Conservation (phyloP, 2,888 invertebrate genomes). For the Aleiodes testaceus region DNA sequence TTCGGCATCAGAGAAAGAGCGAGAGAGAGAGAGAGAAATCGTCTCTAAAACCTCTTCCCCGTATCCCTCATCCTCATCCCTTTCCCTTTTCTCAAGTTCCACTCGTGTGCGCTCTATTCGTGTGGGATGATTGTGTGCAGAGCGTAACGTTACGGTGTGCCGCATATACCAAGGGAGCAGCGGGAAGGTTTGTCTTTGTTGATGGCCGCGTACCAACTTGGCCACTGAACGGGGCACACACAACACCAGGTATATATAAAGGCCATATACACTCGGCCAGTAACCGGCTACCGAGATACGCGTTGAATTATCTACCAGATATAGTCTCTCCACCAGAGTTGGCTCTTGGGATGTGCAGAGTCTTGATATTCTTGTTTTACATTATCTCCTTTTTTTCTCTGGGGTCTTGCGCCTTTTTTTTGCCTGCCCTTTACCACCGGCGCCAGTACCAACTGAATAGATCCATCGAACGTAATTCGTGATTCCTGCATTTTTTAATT, state of each 20-base stretch:
- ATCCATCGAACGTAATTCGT: not conserved
- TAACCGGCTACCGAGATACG: conserved; percentile 71
- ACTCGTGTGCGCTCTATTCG: conserved; percentile 35
- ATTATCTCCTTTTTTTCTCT: conserved; percentile 29
- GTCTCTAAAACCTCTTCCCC: conserved; percentile 39
- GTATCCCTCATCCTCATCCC: conserved; percentile 45
- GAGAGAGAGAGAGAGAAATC: conserved; percentile 7
- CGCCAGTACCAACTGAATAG: conserved; percentile 39
- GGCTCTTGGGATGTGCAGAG: conserved; percentile 40
- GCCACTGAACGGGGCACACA: conserved; percentile 33
- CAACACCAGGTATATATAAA: not conserved
- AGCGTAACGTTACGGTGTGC: conserved; percentile 65
- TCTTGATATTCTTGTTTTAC: conserved; percentile 26
- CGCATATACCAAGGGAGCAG: conserved; percentile 54
- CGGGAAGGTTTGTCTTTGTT: conserved; percentile 68
- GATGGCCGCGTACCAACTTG: conserved; percentile 67
- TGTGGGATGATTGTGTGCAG: conserved; percentile 62
- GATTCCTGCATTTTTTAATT: conserved; percentile 1
- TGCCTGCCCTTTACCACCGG: conserved; percentile 45
- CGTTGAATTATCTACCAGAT: conserved; percentile 69
- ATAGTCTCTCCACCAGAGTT: conserved; percentile 62
- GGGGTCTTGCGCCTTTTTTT: conserved; percentile 31
- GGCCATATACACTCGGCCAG: conserved; percentile 51
- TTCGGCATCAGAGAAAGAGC: conserved; percentile 55
- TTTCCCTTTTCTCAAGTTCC: conserved; percentile 37